Base-by-base conservation (phyloP, 92 coral and sea anemone species). In the Scolanthus callimorphus region DNA sequence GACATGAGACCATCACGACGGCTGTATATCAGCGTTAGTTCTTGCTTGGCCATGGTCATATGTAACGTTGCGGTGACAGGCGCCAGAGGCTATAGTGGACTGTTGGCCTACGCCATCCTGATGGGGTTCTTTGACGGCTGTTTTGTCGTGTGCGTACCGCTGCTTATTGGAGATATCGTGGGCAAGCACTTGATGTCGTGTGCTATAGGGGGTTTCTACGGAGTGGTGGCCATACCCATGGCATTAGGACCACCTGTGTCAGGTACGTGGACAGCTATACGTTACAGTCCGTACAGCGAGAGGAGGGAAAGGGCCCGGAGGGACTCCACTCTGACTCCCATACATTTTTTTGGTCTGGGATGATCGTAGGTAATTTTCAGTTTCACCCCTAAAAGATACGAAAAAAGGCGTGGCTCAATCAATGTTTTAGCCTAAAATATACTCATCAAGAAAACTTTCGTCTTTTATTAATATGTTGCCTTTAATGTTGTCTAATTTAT, bases 101-200 rank as follows among this genome's bases (percentile, higher is more conserved):
- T 87, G 60, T 25, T 87, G 25, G 77, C 83, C 23, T 87, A 77
- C 34, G 65, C 96, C 11, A 31, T 82, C 60, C 51, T 65, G 17
- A 72, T 70, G 55, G 96, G 96, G 9, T 87, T 87, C 55, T 87
- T 82, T 53, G 96, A 87, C 54, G 96, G 96, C 0, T 80, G 81
- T 39, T 65, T 87, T 44, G 90, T 82, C n/a, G 86, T 87, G 12
- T 53, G 71, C 39, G 66, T 87, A 20, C 96, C 96, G 3, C 55
- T 82, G 15, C 73, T 87, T 29, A 79, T 88, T 0, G 52, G 78
- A 30, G 76, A 77, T 50, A 83, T 87, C 6, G 96, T 87, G 44
- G 96, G 96, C 2, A 74, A 58, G 49, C 83, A 78, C 17, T 81
- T 73, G 41, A 69, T 78, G 83, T 78, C 86, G 1, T 60, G 69